Evolutionary conservation across 30 jellyfish, hydroid and myxozoan species (phyloP), one percentile per base, ranked within the genome.

Genomic region (Haliclystus octoradiatus): DNA sequence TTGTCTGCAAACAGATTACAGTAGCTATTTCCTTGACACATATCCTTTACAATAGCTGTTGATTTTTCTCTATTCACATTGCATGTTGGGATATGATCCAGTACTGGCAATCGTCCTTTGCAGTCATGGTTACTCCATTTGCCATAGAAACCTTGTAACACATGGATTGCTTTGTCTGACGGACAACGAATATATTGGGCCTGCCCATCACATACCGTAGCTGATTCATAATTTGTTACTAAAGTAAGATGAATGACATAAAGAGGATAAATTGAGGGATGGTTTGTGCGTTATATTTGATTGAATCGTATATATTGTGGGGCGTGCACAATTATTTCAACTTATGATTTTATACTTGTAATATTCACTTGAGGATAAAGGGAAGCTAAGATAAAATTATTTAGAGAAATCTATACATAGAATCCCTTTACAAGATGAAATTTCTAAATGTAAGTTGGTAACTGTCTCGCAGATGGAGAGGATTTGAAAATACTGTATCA

Each of bases 121-220:
- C 97, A 88, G 69, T 88, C 93, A 62, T 82, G 97, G 50, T 88
- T 88, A 31, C 95, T 75, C 97, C 97, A 88, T 65, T 88, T 88
- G 26, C 97, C 97, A 50, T 79, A 88, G 62, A 88, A 88, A 64
- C 95, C 77, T 49, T 88, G 97, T 53, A 88, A 69, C 15, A 88
- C 81, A 30, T 88, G 97, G 50, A 88, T 88, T 61, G 65, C 77
- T 70, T 80, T 52, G 13, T 83, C 66, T 25, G 61, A 70, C 24
- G 97, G 95, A 52, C 97, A 88, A 51, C 82, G 82, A 50, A 88
- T 71, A 26, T 68, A 49, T 47, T 81, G 73, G 2, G 90, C 34
- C n/a, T 49, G 65, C 2, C 95, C 95, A 65, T 88, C 95, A 53
- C 97, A 88, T 13, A 88, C 78, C 19, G 97, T 88, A 15, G 82